phyloP scores from a whole-genome alignment of 1,140 invertebrate genomes.

The Drosophila sp. region DNA sequence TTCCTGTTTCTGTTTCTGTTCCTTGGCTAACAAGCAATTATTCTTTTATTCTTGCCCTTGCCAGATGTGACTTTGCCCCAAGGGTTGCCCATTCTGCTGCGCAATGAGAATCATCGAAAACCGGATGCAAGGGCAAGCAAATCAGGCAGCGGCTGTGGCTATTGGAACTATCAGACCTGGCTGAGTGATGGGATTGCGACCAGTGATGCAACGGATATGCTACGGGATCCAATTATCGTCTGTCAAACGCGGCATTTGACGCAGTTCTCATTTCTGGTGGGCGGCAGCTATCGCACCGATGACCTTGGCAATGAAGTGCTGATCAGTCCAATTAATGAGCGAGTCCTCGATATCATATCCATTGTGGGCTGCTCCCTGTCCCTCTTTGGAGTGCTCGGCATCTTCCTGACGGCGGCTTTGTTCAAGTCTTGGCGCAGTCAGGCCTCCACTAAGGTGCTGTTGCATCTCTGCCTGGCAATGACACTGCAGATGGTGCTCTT shows the following conservation, averaged over 20 bases:
- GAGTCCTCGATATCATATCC: conserved; percentile 86
- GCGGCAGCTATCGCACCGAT: conserved; percentile 76
- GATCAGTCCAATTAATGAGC: conserved; percentile 83
- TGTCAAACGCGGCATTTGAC: conserved; percentile 88
- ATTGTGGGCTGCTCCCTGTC: conserved; percentile 87
- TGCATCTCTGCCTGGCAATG: conserved; percentile 87
- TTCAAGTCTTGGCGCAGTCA: conserved; percentile 87
- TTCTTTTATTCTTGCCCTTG: not conserved
- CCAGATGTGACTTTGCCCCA: conserved; percentile 43
- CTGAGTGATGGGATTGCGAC: conserved; percentile 59
- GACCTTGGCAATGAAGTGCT: conserved; percentile 69
- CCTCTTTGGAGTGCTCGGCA: conserved; percentile 86
- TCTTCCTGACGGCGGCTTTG: conserved; percentile 86
- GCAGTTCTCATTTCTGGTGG: conserved; percentile 87
- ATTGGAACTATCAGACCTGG: conserved; percentile 81
- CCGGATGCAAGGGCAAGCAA: conserved; percentile 42
- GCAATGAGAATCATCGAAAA: conserved; percentile 65
- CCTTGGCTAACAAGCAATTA: not conserved
- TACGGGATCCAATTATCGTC: conserved; percentile 69
- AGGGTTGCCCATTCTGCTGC: conserved; percentile 61
- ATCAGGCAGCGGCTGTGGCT: conserved; percentile 69
- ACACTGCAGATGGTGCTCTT: conserved; percentile 87
- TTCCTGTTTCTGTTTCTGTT: not conserved
- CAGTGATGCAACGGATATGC: conserved; percentile 31
- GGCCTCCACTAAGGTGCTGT: conserved; percentile 87